Base-by-base conservation (phyloP, 1,140 invertebrate genomes). In the Drosophila punjabiensis region DNA sequence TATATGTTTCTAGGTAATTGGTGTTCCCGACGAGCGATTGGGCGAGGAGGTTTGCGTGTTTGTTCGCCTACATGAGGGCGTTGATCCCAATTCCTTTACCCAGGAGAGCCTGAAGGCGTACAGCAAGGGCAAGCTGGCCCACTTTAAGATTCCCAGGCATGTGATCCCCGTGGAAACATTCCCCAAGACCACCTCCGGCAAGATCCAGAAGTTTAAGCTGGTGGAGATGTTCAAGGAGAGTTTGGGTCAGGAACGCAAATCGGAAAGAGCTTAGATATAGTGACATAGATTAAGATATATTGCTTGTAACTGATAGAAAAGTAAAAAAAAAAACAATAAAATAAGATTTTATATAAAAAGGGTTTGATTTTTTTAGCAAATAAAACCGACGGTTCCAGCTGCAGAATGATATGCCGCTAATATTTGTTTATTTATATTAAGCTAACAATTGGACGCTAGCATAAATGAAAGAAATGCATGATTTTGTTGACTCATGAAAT, bases 121-220 rank as follows among this genome's bases (percentile, higher is more conserved):
- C 93, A 96, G 96, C 78, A 95, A 95, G 88, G 96, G 95, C 68
- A 97, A 96, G 94, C 95, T 98, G 55, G 95, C 97, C 1, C 94
- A 95, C 80, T 98, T 96, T 82, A 99, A 99, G 94, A 95, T 98
- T 58, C 98, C 98, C 2, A 94, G 94, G 28, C 96, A 97, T 82
- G 93, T 98, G 8, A 81, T 95, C 35, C 95, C 97, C 82, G 94
- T 97, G 0, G 93, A 96, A 0, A 93, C 95, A 35, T 98, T 96
- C 93, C 98, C 98, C 13, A 96, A 96, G 88, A 98, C 97, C 0
- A 94, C 95, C 0, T 97, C 97, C 3, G 98, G 98, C 3, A 98
- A 98, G 94, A 95, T 97, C 50, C 96, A 97, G 92, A 98, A 98
- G 83, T 95, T 94, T 86, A 95, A 94, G 84, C 93, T 98, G 6